Base-by-base conservation (phyloP, 2,888 invertebrate species). In the Pilophorus perplexus region DNA sequence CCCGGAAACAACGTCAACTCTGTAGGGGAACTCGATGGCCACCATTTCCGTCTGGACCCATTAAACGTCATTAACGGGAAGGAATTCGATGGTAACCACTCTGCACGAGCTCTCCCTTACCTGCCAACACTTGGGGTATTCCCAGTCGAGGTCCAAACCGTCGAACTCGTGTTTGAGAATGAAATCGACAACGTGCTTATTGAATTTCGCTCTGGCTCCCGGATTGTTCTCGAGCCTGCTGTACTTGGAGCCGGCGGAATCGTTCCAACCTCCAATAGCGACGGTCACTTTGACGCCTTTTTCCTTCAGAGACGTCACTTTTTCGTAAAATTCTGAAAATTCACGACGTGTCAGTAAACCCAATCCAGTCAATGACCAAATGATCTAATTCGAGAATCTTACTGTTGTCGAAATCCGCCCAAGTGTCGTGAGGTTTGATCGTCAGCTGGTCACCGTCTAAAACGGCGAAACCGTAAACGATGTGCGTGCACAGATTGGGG, bases 181-280 rank as follows among this genome's bases (percentile, higher is more conserved):
- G 74, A 93, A 93, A 72, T 88, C 84, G 0, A 90, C 71, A 0
- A 87, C 87, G 72, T 90, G 86, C 0, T 83, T 79, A 14, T 91
- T 83, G 74, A 94, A 94, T 70, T 83, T 83, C 25, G 83, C 80
- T 65, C 93, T 81, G 0, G 89, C 84, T 0, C 83, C 78, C 0
- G 86, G 82, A 74, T 83, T 88, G 75, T 89, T 87, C 0, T 90
- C 92, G 28, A 93, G 79, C 44, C 86, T 83, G 1, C 91, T 89
- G 77, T 93, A 93, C 75, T 93, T 93, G 76, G 90, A 89, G 2
- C 91, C 92, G 0, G 88, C 89, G 0, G 93, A 94, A 78, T 95
- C 93, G 74, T 93, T 94, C 95, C 95, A 95, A 0, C 95, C 96
- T 4, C 96, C 96, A 67, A 96, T 84, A 0, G 94, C 94, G 1